phyloP scores from a whole-genome alignment of 2,888 invertebrate species.

The Drosophila neonasuta region DNA sequence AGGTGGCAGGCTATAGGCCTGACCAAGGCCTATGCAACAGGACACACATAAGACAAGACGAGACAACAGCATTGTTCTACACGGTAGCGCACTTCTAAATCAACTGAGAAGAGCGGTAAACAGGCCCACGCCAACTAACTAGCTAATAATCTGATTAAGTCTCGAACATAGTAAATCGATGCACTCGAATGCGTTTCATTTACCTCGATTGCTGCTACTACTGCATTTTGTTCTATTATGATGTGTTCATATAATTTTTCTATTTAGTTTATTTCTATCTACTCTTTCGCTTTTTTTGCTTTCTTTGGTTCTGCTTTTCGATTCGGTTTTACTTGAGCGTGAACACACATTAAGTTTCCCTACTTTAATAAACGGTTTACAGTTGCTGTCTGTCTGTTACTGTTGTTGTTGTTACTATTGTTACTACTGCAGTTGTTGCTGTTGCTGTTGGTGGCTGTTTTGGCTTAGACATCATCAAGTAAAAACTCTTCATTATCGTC shows the following conservation, averaged over 20 bases:
- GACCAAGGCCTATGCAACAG: constrained; percentile 31
- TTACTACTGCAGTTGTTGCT: constrained; percentile 6
- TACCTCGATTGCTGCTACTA: constrained; percentile 39
- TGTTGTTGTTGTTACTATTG: constrained; percentile 5
- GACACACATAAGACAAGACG: constrained; percentile 34
- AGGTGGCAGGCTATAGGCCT: constrained; percentile 41
- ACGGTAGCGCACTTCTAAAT: constrained; percentile 46
- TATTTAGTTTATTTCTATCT: background rate
- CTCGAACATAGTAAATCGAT: constrained; percentile 45
- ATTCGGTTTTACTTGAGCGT: constrained; percentile 76
- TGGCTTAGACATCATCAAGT: constrained; percentile 64
- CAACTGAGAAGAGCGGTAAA: constrained; percentile 39
- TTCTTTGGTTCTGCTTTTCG: constrained; percentile 60
- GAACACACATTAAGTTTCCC: constrained; percentile 70
- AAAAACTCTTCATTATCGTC: constrained; percentile 73
- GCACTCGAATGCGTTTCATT: constrained; percentile 59
- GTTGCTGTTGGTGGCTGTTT: constrained; percentile 26
- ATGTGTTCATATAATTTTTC: constrained; percentile 27
- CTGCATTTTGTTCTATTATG: constrained; percentile 62
- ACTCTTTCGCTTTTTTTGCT: constrained; percentile 45
- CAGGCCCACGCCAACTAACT: constrained; percentile 13
- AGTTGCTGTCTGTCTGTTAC: constrained; percentile 17
- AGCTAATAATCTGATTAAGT: constrained; percentile 25
- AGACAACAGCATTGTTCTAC: constrained; percentile 54
- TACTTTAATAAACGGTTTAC: constrained; percentile 70